Conservation (phyloP, 2,113 vertebrate species). For the Fregetta grallaria region DNA sequence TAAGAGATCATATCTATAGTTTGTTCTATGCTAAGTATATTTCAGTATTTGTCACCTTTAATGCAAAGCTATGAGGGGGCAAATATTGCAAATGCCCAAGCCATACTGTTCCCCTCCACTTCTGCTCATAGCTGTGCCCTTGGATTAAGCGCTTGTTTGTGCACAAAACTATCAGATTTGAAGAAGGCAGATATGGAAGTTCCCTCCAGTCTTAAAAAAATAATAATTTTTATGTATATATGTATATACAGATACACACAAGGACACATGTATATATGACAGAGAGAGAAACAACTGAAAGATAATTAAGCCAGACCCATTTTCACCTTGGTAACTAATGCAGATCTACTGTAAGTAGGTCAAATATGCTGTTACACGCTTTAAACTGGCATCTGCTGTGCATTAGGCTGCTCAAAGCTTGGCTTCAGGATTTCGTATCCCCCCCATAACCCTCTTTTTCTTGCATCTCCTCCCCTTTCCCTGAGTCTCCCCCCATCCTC, state of each 20-base stretch:
- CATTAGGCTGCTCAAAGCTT: background rate
- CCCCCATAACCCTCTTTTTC: background rate
- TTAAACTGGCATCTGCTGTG: background rate
- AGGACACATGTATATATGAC: background rate
- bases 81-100: background rate
- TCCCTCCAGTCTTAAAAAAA: background rate
- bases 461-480: background rate
- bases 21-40: background rate
- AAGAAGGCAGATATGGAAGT: background rate
- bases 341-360: slow-evolving; percentile 22
- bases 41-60: background rate
- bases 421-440: background rate
- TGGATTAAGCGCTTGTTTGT: background rate
- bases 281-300: background rate
- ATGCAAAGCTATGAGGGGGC: background rate
- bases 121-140: background rate
- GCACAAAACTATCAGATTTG: background rate
- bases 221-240: rapidly evolving
- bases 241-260: background rate
- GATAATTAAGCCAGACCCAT: background rate
- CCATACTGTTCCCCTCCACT: background rate
- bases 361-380: background rate
- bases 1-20: background rate
- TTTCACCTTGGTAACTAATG: background rate
- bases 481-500: background rate